Evolutionary conservation across 2,888 invertebrate genomes (phyloP), one percentile per base, ranked within the genome.

Genomic region (Oscheius sp.): DNA sequence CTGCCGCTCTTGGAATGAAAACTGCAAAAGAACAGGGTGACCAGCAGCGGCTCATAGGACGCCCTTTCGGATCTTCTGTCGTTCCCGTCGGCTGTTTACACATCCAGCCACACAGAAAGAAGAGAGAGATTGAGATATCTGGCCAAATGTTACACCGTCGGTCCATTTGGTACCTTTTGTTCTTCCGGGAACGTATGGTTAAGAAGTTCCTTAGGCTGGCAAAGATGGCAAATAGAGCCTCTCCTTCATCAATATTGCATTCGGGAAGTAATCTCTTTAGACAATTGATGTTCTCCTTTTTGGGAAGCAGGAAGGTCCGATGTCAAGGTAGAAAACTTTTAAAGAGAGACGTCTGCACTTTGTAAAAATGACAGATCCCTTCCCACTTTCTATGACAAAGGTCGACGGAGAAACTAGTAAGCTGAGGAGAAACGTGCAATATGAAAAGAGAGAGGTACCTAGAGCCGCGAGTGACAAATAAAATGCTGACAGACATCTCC

Each of bases 191-290:
- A 9, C 35, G 35, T 6, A 35, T 9, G 18, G 0, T n/a, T 43
- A 41, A n/a, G 12, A 21, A 41, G 25, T 23, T 23, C 25, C 5
- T 6, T 16, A 25, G 25, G 13, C 7, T 6, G 23, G 55, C 2
- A 61, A 18, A 45, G n/a, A 61, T 1, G 58, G 58, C 58, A 58
- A 58, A 58, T 58, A 29, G 58, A 27, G 29, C 43, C 61, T 18
- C 43, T 21, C n/a, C 41, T 43, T 35, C 61, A 61, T 61, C 61
- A 61, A 61, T 61, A 61, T 61, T 61, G 61, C 61, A 61, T 61
- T 61, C 61, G 61, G 61, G 41, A 21, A 61, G 61, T 61, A 61
- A 61, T 61, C 61, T 61, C 61, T 61, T 61, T 43, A 61, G 61
- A 61, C 61, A 61, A 61, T 61, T 61, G 61, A 61, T 61, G 61